Conservation (phyloP, 2,888 invertebrate genomes). For the Operophtera brumata region DNA sequence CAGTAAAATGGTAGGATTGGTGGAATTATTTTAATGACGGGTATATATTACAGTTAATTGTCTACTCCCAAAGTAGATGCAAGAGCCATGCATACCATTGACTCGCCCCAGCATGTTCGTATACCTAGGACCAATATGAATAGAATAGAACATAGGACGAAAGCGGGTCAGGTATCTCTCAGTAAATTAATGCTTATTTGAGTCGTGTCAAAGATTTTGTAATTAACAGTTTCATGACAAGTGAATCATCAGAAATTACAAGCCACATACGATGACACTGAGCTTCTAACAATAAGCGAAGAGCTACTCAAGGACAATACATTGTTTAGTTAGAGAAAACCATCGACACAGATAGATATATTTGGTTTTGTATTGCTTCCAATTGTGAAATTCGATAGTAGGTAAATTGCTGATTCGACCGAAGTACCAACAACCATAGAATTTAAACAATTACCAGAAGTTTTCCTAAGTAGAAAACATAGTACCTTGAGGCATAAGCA, state of each 20-base stretch:
- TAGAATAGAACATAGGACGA: no score
- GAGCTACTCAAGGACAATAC: conserved; percentile 2
- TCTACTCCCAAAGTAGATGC: no score
- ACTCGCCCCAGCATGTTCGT: no score
- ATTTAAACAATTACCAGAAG: neutral
- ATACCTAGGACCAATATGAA: no score
- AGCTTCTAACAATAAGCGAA: neutral
- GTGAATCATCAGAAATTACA: neutral
- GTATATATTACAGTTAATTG: no score
- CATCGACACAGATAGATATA: neutral
- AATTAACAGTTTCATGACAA: neutral
- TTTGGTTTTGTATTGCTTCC: neutral
- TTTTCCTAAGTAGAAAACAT: neutral
- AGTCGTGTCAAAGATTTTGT: conserved; percentile 1
- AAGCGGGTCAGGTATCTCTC: neutral
- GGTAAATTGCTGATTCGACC: no score
- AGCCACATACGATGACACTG: neutral
- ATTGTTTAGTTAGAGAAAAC: neutral
- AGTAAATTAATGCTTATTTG: conserved; percentile 2
- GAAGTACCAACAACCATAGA: neutral
- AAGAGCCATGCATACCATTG: no score
- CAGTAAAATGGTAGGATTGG: neutral
- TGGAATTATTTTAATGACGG: no score
- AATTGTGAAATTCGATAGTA: neutral
- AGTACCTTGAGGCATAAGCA: no score